phyloP scores from a whole-genome alignment of 2,113 vertebrate species.

The Cnemophilus loriae region DNA sequence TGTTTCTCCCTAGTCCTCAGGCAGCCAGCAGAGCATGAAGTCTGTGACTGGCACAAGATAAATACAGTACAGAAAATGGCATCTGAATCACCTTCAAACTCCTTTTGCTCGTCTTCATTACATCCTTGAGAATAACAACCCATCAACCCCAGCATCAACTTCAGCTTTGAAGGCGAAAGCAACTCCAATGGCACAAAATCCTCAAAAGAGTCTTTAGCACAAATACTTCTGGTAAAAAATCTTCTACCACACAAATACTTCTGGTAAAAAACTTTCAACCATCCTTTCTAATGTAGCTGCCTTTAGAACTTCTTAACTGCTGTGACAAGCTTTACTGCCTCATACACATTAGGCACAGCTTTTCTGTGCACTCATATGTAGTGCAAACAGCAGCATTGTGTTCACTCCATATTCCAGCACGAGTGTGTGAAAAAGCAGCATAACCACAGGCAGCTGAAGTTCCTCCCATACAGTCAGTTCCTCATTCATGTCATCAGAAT shows the following conservation, averaged over 20 bases:
- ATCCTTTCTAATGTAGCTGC: not conserved
- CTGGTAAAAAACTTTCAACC: not conserved
- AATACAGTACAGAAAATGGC: not conserved
- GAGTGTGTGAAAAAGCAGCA: not conserved
- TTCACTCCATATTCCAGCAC: not conserved
- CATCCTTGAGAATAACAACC: not conserved
- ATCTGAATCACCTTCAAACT: not conserved
- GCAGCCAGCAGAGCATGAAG: not conserved
- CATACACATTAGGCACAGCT: not conserved
- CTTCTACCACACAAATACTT: not conserved
- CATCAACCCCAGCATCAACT: not conserved
- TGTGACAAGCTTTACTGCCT: not conserved
- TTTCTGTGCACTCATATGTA: not conserved
- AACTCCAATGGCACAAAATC: not conserved
- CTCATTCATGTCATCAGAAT: not conserved
- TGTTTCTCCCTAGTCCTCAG: not conserved
- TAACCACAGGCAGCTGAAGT: not conserved
- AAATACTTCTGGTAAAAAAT: not conserved
- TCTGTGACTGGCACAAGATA: not conserved
- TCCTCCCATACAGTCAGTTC: not conserved
- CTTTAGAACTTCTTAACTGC: not conserved
- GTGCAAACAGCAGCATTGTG: not conserved
- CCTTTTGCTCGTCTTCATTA: not conserved
- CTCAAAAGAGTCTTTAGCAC: not conserved
- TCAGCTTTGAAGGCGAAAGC: not conserved